Evolutionary conservation across 2,797 vertebrate species (phyloP).

Genomic region (Mormyrops boulengeri): DNA sequence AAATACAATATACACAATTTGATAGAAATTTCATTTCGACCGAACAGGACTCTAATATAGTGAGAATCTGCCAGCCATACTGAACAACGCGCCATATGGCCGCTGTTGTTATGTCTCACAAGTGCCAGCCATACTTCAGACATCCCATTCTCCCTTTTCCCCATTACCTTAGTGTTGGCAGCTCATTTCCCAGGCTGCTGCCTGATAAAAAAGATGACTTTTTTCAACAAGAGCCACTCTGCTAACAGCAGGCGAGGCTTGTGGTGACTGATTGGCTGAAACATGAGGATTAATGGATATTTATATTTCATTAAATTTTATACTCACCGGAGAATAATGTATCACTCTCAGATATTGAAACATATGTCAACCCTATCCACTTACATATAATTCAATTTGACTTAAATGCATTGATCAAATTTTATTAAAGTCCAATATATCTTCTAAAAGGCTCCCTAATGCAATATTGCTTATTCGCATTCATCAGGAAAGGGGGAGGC

Average conservation of each 20-base stretch:
- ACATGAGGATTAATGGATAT: slow-evolving; percentile 95
- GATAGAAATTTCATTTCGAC: slow-evolving; percentile 38
- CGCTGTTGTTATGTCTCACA: slow-evolving; percentile 52
- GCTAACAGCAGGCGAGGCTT: slow-evolving; percentile 76
- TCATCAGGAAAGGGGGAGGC: slow-evolving; percentile 62
- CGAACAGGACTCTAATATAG: slow-evolving; percentile 2
- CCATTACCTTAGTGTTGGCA: slow-evolving; percentile 70
- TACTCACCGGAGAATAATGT: slow-evolving; percentile 86
- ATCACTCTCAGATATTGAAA: slow-evolving; percentile 88
- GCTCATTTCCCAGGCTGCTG: slow-evolving; percentile 77
- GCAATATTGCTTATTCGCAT: slow-evolving; percentile 63
- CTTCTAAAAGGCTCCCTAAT: slow-evolving; percentile 72
- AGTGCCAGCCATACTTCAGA: slow-evolving; percentile 47
- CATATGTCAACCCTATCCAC: slow-evolving; percentile 94
- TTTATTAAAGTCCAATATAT: slow-evolving; percentile 85
- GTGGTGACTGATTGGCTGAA: slow-evolving; percentile 81
- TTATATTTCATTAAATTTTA: slow-evolving; percentile 98
- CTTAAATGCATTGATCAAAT: slow-evolving; percentile 92
- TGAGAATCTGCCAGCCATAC: slow-evolving; percentile 41
- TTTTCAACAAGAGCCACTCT: slow-evolving; percentile 54
- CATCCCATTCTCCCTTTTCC: slow-evolving; percentile 45
- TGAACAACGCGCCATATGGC: slow-evolving; percentile 55
- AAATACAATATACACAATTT: slow-evolving; percentile 27
- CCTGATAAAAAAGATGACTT: slow-evolving; percentile 85
- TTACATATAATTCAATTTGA: slow-evolving; percentile 93